Percentiles rank a stretch among this genome's conserved stretches.
phyloP scores from a whole-genome alignment of 2,797 vertebrate genomes.

The Psittacula derbiana region DNA sequence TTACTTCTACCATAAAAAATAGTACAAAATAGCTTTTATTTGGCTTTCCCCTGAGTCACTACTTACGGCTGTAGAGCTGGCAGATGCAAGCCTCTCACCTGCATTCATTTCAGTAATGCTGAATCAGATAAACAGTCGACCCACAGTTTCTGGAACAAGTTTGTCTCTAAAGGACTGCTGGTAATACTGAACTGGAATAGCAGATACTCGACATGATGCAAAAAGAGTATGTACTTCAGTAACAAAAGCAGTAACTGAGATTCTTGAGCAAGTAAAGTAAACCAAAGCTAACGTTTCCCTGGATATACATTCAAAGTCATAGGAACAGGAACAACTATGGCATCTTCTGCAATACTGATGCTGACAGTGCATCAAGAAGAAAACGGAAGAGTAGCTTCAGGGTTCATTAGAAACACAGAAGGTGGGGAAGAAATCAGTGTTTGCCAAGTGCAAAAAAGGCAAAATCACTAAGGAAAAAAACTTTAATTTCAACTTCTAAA shows the following conservation, averaged over 20 bases:
- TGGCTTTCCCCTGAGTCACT: background rate
- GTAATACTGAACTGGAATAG: background rate
- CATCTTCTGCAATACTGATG: background rate
- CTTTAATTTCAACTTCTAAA: conserved; percentile 59
- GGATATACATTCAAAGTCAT: background rate
- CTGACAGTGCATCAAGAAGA: background rate
- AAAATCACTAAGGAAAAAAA: conserved; percentile 29
- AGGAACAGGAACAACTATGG: background rate
- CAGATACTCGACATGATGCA: background rate
- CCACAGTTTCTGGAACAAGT: background rate
- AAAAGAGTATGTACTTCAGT: background rate
- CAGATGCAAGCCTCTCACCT: background rate
- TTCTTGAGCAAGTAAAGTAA: background rate
- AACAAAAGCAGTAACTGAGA: background rate
- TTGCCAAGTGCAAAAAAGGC: conserved; percentile 32
- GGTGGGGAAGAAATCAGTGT: conserved; percentile 32
- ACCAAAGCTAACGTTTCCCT: background rate
- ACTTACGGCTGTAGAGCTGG: background rate
- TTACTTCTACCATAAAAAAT: background rate
- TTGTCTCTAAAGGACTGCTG: background rate
- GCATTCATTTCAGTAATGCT: background rate
- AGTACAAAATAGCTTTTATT: background rate
- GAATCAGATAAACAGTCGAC: background rate
- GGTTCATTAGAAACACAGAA: conserved; percentile 44
- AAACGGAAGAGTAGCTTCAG: conserved; percentile 45